phyloP scores from a whole-genome alignment of 2,113 vertebrate genomes.

The Prunella himalayana region DNA sequence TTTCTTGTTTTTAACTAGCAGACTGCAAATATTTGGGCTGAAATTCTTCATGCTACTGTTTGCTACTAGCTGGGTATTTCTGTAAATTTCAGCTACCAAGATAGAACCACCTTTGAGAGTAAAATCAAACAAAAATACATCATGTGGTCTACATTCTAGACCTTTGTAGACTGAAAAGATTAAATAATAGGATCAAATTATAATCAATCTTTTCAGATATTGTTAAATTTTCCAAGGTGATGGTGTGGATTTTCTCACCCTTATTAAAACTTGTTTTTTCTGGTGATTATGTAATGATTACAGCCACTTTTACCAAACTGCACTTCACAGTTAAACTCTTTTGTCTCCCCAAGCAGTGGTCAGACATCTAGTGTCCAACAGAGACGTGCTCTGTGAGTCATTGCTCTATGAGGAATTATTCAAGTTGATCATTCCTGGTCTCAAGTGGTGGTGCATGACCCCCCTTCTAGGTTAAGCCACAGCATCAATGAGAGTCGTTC shows the following conservation, averaged over 20 bases:
- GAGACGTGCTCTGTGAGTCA: background rate
- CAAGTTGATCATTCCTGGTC: background rate
- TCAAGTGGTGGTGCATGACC: background rate
- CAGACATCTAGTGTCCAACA: background rate
- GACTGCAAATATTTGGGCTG: background rate
- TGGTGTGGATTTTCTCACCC: background rate
- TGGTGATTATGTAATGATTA: background rate
- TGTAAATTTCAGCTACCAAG: background rate
- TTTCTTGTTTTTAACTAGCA: background rate
- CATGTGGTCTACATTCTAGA: background rate
- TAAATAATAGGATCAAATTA: background rate
- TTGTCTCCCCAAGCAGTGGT: background rate
- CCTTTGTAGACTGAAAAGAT: background rate
- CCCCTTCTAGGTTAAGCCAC: background rate
- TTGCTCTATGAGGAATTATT: background rate
- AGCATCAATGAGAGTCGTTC: background rate
- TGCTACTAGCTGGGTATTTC: background rate
- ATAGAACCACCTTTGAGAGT: background rate
- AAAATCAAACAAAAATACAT: background rate
- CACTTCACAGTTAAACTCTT: background rate
- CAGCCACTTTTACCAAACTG: background rate
- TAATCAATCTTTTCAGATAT: background rate
- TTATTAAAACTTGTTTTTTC: background rate
- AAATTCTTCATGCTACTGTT: background rate
- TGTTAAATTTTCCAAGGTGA: background rate